Conservation (phyloP, 2,113 vertebrate species). For the Balaeniceps rex region DNA sequence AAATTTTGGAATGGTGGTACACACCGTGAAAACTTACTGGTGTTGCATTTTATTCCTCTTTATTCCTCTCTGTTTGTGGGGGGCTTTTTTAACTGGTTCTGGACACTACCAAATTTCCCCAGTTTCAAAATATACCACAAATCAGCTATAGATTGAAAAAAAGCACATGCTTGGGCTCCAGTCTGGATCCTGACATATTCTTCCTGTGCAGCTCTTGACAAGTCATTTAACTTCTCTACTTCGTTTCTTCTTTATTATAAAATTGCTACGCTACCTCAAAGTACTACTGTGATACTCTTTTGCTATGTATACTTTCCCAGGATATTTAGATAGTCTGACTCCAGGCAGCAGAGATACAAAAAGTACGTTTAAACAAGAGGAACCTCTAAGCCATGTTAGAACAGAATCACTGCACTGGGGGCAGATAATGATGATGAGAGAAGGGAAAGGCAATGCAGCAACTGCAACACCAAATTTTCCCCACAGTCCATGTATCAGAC, state of each 20-base stretch:
- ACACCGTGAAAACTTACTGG: fast-evolving
- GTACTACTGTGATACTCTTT: neutral
- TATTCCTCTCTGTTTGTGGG: neutral
- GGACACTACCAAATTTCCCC: neutral
- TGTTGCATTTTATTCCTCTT: neutral
- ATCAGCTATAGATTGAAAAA: neutral
- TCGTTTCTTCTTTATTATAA: neutral
- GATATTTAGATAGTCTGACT: neutral
- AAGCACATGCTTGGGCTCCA: neutral
- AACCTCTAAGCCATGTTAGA: neutral
- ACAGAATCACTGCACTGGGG: neutral
- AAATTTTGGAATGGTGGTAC: neutral
- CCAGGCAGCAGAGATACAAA: neutral
- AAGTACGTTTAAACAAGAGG: neutral
- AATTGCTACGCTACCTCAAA: neutral
- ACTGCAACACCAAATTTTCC: neutral
- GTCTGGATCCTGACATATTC: neutral
- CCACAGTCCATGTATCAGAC: neutral
- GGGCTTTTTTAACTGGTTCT: neutral
- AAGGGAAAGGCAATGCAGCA: neutral
- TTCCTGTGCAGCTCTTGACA: neutral
- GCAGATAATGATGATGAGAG: neutral
- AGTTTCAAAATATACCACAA: neutral
- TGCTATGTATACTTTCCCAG: neutral
- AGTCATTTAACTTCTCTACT: neutral